Conservation (phyloP, 2,888 invertebrate species). For the Sepiola atlantica region DNA sequence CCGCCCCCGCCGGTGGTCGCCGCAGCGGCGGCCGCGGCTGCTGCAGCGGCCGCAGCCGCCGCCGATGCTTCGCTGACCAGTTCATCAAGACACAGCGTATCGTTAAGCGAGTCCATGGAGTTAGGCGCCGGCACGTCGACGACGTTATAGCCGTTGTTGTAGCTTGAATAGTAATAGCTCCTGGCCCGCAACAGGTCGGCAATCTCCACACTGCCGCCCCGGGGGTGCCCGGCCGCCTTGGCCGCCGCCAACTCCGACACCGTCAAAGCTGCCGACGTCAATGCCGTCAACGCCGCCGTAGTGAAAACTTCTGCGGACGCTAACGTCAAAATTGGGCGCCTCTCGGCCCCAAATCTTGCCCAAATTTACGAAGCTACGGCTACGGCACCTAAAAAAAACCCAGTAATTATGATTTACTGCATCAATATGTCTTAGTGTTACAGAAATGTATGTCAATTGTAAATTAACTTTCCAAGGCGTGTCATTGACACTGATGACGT, state of each 20-base stretch:
- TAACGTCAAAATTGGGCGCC: constrained; percentile 9
- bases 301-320: background rate
- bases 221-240: constrained; percentile 37
- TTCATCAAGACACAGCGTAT: constrained; percentile 42
- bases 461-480: background rate
- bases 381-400: background rate
- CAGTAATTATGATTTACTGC: background rate
- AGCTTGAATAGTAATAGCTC: constrained; percentile 36
- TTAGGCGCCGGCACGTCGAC: constrained; percentile 34
- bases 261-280: constrained; percentile 18
- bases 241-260: constrained; percentile 36
- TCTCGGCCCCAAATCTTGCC: background rate
- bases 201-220: constrained; percentile 39
- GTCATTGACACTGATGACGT: background rate
- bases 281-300: constrained; percentile 32
- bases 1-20: background rate
- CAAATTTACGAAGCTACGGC: background rate
- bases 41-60: background rate
- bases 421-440: background rate
- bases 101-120: constrained; percentile 44
- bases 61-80: constrained; percentile 39
- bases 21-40: background rate
- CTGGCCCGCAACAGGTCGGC: constrained; percentile 40
- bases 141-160: constrained; percentile 42
- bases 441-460: background rate